These are phyloP conservation scores for Ceratoteleas bidentatus DNA, from an alignment of 1,140 invertebrate species.

Conservation along the genomic window DNA sequence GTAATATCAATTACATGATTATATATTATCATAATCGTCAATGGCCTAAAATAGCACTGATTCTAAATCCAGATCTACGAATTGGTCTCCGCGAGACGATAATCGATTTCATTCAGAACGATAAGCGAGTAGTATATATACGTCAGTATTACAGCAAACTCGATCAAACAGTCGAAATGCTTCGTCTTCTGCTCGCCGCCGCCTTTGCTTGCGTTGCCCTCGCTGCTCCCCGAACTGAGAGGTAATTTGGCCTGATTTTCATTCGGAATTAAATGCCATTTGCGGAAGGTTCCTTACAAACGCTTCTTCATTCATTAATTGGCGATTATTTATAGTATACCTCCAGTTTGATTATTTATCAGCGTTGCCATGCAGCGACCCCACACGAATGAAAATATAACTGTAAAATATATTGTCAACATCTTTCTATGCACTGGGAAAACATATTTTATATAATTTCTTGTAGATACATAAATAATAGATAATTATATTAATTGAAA, in stretches of 20 bases:
- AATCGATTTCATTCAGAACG: conserved; percentile 14
- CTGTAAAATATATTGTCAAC: no score
- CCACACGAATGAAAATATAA: no score
- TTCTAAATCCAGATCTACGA: conserved; percentile 5
- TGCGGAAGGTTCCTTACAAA: neutral
- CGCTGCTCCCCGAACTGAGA: neutral
- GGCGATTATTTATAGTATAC: no score
- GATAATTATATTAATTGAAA: no score
- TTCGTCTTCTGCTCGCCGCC: neutral
- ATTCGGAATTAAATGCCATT: neutral
- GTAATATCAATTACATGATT: conserved; percentile 5
- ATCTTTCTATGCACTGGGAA: no score
- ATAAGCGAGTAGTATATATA: conserved; percentile 14
- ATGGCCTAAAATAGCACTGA: neutral
- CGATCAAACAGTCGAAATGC: conserved; percentile 4
- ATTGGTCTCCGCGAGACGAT: conserved; percentile 1
- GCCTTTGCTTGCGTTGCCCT: neutral
- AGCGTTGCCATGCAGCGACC: no score
- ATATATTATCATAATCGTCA: conserved; percentile 12
- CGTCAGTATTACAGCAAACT: neutral
- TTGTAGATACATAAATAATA: no score
- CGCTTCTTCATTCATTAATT: neutral
- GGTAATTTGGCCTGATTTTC: neutral
- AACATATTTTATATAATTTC: no score
- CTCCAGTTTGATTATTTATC: no score